Evolutionary conservation across 2,888 invertebrate genomes (phyloP).

Genomic region (Perizoma flavofasciatum): DNA sequence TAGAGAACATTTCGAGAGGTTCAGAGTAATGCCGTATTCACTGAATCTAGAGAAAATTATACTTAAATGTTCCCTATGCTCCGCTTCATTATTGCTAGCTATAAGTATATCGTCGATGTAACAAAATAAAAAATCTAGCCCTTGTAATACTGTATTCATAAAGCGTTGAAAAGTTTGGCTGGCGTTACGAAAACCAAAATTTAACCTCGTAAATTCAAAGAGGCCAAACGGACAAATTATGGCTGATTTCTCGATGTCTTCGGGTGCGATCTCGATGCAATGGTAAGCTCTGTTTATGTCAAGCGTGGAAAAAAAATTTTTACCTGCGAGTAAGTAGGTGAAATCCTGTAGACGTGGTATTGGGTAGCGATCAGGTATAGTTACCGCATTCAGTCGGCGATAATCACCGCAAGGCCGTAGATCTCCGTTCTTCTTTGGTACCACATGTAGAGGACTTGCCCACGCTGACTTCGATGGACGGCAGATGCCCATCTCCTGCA

Average conservation of each 20-base stretch:
- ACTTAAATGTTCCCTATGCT: conserved; percentile 3
- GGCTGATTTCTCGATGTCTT: conserved; percentile 40
- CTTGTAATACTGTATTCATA: conserved; percentile 16
- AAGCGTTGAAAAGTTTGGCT: conserved; percentile 31
- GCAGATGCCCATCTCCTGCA: conserved; percentile 39
- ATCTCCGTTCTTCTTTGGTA: conserved; percentile 39
- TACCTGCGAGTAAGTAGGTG: conserved; percentile 2
- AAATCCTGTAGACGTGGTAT: too few relatives aligned
- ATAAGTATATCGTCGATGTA: background rate
- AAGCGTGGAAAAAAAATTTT: conserved; percentile 8
- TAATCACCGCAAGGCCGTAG: conserved; percentile 47
- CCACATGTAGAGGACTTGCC: conserved; percentile 44
- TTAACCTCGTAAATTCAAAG: conserved; percentile 32
- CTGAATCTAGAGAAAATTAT: too few relatives aligned
- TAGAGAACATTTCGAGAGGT: background rate
- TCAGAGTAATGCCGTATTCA: too few relatives aligned
- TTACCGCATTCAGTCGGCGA: too few relatives aligned
- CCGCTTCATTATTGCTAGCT: background rate
- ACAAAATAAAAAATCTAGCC: background rate
- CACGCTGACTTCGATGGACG: conserved; percentile 39
- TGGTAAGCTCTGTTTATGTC: conserved; percentile 21
- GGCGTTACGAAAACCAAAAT: conserved; percentile 28
- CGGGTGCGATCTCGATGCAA: conserved; percentile 50
- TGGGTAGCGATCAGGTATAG: too few relatives aligned
- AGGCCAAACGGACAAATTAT: conserved; percentile 34